Percentiles rank a stretch among this genome's conserved stretches.
Evolutionary conservation across 2,888 invertebrate genomes (phyloP).

Genomic region (Hipparchia semele): DNA sequence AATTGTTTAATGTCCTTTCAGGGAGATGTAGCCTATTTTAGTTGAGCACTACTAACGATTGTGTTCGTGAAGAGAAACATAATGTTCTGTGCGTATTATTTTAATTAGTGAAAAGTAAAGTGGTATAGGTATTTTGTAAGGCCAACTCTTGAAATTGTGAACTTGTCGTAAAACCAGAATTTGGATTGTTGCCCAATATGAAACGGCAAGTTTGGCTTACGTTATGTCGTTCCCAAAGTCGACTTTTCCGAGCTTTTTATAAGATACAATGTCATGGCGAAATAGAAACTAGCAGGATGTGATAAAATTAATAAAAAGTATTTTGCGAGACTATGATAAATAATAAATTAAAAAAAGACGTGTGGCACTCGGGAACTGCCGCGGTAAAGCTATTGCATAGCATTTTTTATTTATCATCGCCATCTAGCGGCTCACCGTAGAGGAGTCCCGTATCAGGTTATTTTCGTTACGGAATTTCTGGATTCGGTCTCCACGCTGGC

Average conservation of each 20-base stretch:
- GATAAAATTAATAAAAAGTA: no score
- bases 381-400: no score
- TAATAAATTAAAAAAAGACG: no score
- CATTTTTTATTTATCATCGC: no score
- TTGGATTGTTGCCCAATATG: conserved; percentile 55
- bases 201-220: conserved; percentile 44
- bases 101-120: no score
- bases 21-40: background rate
- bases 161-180: conserved; percentile 46
- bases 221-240: conserved; percentile 13
- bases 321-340: no score
- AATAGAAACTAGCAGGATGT: no score
- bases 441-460: no score
- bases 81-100: background rate
- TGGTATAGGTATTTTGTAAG: background rate
- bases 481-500: no score
- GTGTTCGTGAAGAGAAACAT: background rate
- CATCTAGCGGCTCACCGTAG: no score
- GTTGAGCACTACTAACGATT: background rate
- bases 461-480: no score
- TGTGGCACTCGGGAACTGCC: no score
- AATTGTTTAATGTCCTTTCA: background rate
- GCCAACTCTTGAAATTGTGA: background rate
- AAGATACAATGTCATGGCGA: background rate
- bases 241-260: background rate